A percentile compares a stretch with the other conserved stretches of the same genome.
Evolutionary conservation across 1,140 invertebrate species (phyloP).

Genomic region (Teleopsis dalmanni): DNA sequence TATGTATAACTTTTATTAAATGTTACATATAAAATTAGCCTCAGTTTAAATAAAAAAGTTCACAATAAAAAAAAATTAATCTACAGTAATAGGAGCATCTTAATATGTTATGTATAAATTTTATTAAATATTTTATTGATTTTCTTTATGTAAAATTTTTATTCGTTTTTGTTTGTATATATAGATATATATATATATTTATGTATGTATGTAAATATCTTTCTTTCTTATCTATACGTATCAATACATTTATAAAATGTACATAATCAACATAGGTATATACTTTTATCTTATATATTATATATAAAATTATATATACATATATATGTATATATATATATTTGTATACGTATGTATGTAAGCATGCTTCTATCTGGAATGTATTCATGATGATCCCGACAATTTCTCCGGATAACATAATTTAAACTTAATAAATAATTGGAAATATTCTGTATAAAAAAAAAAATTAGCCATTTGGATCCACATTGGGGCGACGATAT

Average conservation of each 20-base stretch:
- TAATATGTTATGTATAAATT: background rate
- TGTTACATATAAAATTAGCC: too few relatives aligned
- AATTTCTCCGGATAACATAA: too few relatives aligned
- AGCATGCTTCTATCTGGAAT: constrained; percentile 7
- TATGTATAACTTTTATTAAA: too few relatives aligned
- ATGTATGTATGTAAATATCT: constrained; percentile 1
- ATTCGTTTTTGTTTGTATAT: background rate
- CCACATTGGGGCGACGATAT: constrained; percentile 36
- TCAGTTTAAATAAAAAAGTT: too few relatives aligned
- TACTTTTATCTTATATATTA: background rate
- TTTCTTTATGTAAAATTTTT: background rate
- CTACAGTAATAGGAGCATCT: too few relatives aligned
- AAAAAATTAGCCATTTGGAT: constrained; percentile 42
- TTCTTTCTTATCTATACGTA: background rate
- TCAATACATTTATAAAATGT: background rate
- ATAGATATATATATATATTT: background rate
- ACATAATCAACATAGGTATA: background rate
- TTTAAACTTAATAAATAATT: too few relatives aligned
- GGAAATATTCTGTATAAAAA: too few relatives aligned
- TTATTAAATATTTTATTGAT: background rate
- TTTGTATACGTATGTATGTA: constrained; percentile 20
- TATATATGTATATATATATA: constrained; percentile 6
- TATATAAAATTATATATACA: background rate
- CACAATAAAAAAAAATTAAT: too few relatives aligned
- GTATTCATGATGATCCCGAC: too few relatives aligned